Evolutionary conservation across 2,113 vertebrate genomes (phyloP).

Genomic region (Aspidoscelis tigris): DNA sequence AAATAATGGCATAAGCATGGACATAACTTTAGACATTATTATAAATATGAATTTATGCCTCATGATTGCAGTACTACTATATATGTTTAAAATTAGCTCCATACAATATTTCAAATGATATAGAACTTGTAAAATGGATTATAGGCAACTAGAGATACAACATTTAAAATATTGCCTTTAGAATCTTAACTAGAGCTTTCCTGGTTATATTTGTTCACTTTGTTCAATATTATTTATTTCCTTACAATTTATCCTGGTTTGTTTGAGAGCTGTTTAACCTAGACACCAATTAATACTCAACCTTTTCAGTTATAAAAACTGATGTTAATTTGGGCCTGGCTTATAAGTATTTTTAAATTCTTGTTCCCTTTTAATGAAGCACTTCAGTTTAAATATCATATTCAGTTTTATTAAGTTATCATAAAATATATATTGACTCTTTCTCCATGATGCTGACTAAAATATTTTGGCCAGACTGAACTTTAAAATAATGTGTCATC

Average conservation of each 20-base stretch:
- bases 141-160: neutral
- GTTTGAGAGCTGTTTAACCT: neutral
- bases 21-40: neutral
- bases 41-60: neutral
- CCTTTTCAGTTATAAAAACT: neutral
- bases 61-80: neutral
- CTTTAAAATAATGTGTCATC: constrained; percentile 25
- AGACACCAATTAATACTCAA: neutral
- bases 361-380: neutral
- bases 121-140: neutral
- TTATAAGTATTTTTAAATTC: neutral
- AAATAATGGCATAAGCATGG: neutral
- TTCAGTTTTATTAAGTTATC: neutral
- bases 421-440: neutral
- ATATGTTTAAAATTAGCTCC: neutral
- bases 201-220: neutral
- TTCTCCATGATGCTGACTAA: constrained; percentile 13
- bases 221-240: neutral
- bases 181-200: neutral
- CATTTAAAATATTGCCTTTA: neutral
- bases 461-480: neutral
- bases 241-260: constrained; percentile 1
- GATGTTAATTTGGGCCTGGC: constrained; percentile 5
- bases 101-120: neutral
- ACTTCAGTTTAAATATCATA: constrained; percentile 9